Evolutionary conservation across 2,888 invertebrate species (phyloP).

Genomic region (Acleris literana): DNA sequence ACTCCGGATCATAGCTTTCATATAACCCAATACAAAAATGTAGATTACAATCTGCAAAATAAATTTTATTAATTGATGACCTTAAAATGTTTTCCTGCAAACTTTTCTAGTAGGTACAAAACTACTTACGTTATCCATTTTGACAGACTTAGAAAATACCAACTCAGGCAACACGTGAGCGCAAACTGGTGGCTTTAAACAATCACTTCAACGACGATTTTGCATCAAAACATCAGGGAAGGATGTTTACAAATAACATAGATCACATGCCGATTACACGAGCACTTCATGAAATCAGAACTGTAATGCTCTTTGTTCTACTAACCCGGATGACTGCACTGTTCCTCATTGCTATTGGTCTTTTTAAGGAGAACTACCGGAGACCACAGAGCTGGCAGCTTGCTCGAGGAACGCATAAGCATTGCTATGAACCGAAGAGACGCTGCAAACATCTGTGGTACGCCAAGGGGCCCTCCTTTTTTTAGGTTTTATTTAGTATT

Average conservation of each 20-base stretch:
- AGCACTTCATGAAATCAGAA: slow-evolving; percentile 5
- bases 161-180: neutral
- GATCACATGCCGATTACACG: neutral
- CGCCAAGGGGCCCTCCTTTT: too few relatives aligned
- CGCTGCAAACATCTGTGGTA: too few relatives aligned
- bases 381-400: too few relatives aligned
- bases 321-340: too few relatives aligned
- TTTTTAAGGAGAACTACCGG: too few relatives aligned
- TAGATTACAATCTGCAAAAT: slow-evolving; percentile 45
- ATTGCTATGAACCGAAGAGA: too few relatives aligned
- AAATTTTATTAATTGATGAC: neutral
- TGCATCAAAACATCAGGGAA: neutral
- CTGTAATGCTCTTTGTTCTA: neutral
- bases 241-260: slow-evolving; percentile 14
- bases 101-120: neutral
- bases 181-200: slow-evolving; percentile 1
- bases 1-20: slow-evolving; percentile 44
- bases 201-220: neutral
- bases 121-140: slow-evolving; percentile 10
- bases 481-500: too few relatives aligned
- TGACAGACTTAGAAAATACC: neutral
- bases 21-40: slow-evolving; percentile 43
- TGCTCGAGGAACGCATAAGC: too few relatives aligned
- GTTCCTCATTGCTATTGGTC: too few relatives aligned
- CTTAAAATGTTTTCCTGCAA: neutral